Evolutionary conservation across 2,888 invertebrate species (phyloP).

Genomic region (Galerucella nymphaeae): DNA sequence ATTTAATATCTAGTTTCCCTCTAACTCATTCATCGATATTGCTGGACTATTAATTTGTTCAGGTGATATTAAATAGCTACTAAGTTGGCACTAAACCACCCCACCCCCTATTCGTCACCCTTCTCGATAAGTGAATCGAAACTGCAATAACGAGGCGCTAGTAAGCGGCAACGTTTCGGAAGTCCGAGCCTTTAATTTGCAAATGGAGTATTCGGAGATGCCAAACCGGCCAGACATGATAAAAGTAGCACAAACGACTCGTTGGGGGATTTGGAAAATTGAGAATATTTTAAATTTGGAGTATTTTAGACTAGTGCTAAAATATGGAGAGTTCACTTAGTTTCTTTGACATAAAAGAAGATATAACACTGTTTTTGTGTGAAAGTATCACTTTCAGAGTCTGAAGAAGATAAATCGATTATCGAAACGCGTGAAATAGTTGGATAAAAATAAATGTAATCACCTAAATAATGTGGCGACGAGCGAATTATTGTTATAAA

Average conservation of each 20-base stretch:
- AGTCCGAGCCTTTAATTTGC: slow-evolving; percentile 64
- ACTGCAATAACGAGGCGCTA: slow-evolving; percentile 47
- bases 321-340: too few species aligned
- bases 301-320: too few species aligned
- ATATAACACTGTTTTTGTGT: too few species aligned
- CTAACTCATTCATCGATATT: too few species aligned
- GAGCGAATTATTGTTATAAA: too few species aligned
- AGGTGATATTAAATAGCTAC: neutral
- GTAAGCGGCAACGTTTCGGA: slow-evolving; percentile 59
- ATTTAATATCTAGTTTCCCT: neutral
- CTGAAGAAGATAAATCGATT: too few species aligned
- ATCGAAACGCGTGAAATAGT: too few species aligned
- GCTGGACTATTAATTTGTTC: neutral
- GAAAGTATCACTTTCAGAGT: too few species aligned
- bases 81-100: neutral
- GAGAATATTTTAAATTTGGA: too few species aligned
- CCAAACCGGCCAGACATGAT: slow-evolving; percentile 56
- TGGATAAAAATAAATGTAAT: too few species aligned
- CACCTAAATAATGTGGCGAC: too few species aligned
- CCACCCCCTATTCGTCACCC: neutral
- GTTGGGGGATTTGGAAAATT: neutral
- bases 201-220: slow-evolving; percentile 60
- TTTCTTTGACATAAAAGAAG: too few species aligned
- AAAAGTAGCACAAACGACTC: slow-evolving; percentile 36
- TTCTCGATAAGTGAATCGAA: slow-evolving; percentile 55